Evolutionary conservation across 2,113 vertebrate species (phyloP).

Genomic region (Plectropomus leopardus): DNA sequence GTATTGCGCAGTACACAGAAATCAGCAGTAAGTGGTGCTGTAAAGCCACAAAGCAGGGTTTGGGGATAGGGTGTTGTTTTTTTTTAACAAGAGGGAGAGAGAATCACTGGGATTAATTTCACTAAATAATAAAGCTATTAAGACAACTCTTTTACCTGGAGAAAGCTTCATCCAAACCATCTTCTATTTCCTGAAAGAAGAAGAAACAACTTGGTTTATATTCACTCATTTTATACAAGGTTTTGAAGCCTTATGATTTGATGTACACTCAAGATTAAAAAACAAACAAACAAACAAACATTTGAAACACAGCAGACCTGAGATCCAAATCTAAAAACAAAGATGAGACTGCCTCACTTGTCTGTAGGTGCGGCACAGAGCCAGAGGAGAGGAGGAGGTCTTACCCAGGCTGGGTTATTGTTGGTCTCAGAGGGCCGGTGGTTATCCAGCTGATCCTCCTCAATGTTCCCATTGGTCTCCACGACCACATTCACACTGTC

Average conservation of each 20-base stretch:
- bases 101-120: slow-evolving; percentile 10
- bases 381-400: slow-evolving; percentile 14
- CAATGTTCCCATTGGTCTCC: slow-evolving; percentile 73
- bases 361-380: not conserved
- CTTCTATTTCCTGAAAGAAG: slow-evolving; percentile 88
- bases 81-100: slow-evolving; percentile 17
- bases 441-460: slow-evolving; percentile 72
- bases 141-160: slow-evolving; percentile 88
- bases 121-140: not conserved
- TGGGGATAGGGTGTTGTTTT: not conserved
- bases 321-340: not conserved
- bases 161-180: slow-evolving; percentile 95
- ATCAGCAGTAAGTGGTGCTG: slow-evolving; percentile 48
- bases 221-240: not conserved
- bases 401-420: slow-evolving; percentile 88
- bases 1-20: slow-evolving; percentile 31
- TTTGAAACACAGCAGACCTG: not conserved
- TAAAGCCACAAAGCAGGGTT: slow-evolving; percentile 15
- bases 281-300: not conserved
- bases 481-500: slow-evolving; percentile 74
- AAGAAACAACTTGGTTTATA: not conserved
- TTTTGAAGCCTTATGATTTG: not conserved
- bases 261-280: not conserved
- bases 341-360: not conserved
- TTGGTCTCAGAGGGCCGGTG: slow-evolving; percentile 71